phyloP scores from a whole-genome alignment of 2,797 vertebrate species.

The Eurystomus glaucurus region DNA sequence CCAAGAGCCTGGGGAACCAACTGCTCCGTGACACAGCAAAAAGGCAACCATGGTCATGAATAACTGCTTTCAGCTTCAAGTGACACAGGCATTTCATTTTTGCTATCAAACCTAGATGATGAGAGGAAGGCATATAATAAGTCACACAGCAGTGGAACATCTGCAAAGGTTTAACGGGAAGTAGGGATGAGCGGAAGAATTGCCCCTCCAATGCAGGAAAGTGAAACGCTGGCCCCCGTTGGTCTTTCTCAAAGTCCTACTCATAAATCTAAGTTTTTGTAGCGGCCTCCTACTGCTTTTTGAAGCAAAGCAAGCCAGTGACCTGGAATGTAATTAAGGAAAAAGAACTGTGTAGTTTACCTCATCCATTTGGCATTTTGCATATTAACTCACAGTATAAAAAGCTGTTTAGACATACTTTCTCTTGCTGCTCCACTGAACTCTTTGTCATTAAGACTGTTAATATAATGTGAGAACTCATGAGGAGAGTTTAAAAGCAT shows the following conservation, averaged over 20 bases:
- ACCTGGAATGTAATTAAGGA: constrained; percentile 31
- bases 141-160: accelerated
- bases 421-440: not conserved
- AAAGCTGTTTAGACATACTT: constrained; percentile 17
- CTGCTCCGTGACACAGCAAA: not conserved
- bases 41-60: not conserved
- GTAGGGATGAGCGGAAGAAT: not conserved
- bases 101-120: not conserved
- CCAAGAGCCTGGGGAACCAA: not conserved
- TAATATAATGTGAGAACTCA: not conserved
- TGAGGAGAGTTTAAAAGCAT: not conserved
- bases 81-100: not conserved
- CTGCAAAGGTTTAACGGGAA: not conserved
- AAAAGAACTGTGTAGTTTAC: constrained; percentile 14
- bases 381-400: not conserved
- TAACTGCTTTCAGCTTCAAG: not conserved
- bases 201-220: not conserved
- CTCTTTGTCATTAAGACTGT: not conserved
- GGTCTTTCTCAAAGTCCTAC: not conserved
- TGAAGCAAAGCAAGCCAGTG: not conserved
- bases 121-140: not conserved
- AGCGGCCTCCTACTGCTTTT: not conserved
- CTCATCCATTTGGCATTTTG: constrained; percentile 30
- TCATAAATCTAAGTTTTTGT: not conserved
- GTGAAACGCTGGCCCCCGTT: not conserved